Percentiles rank a stretch among this genome's conserved stretches.
phyloP scores from a whole-genome alignment of 92 coral and sea anemone species.

The Heliopora coerulea region DNA sequence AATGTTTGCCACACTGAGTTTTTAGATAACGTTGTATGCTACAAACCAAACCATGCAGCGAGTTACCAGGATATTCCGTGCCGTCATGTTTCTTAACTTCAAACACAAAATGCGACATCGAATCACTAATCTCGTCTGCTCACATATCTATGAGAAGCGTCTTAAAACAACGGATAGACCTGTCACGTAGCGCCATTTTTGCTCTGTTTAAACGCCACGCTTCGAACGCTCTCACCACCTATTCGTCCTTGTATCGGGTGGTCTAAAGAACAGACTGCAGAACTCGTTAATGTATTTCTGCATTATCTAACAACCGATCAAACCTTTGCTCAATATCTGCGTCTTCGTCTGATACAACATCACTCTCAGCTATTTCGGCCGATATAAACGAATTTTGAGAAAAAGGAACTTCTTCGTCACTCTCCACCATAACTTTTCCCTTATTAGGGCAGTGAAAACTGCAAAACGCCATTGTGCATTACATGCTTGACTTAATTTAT shows the following conservation, averaged over 20 bases:
- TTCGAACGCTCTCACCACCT: conserved; percentile 44
- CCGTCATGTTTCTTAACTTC: conserved; percentile 35
- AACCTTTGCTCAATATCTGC: not conserved
- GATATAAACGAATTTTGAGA: conserved; percentile 6
- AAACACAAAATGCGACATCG: not conserved
- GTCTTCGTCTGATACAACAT: conserved; percentile 5
- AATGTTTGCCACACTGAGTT: too few relatives aligned
- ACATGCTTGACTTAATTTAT: too few relatives aligned
- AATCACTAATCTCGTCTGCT: not conserved
- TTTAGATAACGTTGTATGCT: conserved; percentile 35
- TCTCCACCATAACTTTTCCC: not conserved
- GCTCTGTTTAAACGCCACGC: conserved; percentile 36
- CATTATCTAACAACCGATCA: conserved; percentile 12
- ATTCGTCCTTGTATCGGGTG: conserved; percentile 36
- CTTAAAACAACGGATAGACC: not conserved
- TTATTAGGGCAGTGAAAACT: too few relatives aligned
- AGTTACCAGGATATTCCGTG: conserved; percentile 30
- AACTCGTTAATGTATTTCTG: conserved; percentile 4
- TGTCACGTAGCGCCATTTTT: conserved; percentile 5
- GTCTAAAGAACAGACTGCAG: conserved; percentile 37
- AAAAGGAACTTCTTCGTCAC: conserved; percentile 8
- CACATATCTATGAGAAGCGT: conserved; percentile 7
- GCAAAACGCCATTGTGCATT: too few relatives aligned
- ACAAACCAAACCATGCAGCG: conserved; percentile 41
- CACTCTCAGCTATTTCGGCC: conserved; percentile 11